Evolutionary conservation across 2,113 vertebrate species (phyloP).

Genomic region (Thalassarche chlororhynchos): DNA sequence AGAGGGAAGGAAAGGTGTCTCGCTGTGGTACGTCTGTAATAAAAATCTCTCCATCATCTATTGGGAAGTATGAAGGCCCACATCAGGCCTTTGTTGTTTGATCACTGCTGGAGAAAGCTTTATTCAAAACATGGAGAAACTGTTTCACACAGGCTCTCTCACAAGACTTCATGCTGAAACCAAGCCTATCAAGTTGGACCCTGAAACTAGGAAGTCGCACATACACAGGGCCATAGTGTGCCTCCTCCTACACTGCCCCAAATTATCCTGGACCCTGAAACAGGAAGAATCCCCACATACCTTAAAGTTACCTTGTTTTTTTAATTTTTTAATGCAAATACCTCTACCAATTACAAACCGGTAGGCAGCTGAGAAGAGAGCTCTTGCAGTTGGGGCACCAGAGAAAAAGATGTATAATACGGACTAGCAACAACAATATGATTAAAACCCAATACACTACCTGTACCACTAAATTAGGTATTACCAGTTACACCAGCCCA

Average conservation of each 20-base stretch:
- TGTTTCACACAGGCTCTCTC: neutral
- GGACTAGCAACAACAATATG: neutral
- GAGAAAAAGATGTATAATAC: neutral
- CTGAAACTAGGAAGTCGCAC: neutral
- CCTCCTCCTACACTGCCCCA: too few species aligned
- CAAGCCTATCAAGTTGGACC: neutral
- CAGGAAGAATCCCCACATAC: neutral
- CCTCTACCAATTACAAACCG: neutral
- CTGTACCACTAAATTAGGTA: neutral
- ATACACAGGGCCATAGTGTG: too few species aligned
- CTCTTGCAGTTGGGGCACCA: neutral
- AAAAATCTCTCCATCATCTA: neutral
- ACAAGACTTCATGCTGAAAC: neutral
- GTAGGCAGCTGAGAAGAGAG: neutral
- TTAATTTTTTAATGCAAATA: neutral
- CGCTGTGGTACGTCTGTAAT: fast-evolving
- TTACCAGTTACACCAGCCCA: neutral
- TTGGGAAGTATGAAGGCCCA: neutral
- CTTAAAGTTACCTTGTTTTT: neutral
- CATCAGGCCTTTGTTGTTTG: neutral
- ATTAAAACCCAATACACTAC: neutral
- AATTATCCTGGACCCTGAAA: neutral
- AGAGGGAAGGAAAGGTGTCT: neutral
- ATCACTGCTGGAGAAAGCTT: neutral
- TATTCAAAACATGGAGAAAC: neutral